Conservation (phyloP, 1,140 invertebrate species). For the Carposina sasakii region DNA sequence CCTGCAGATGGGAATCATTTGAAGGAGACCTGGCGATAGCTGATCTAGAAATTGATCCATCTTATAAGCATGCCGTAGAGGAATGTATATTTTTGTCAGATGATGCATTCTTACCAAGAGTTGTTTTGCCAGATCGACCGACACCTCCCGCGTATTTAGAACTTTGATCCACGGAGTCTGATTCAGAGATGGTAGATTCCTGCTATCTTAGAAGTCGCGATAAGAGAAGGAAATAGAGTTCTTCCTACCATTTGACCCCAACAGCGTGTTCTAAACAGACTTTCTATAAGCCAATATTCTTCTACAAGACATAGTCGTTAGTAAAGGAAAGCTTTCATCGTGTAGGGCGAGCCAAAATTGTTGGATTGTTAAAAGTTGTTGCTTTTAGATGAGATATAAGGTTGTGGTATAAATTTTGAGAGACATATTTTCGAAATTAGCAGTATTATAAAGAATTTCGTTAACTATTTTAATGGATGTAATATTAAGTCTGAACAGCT, state of each 20-base stretch:
- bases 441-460: slow-evolving; percentile 50
- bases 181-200: slow-evolving; percentile 56
- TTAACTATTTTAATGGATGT: slow-evolving; percentile 59
- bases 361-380: slow-evolving; percentile 54
- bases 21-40: slow-evolving; percentile 68
- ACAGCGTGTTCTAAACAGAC: slow-evolving; percentile 28
- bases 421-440: slow-evolving; percentile 65
- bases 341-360: slow-evolving; percentile 36
- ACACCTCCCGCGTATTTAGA: slow-evolving; percentile 61
- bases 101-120: slow-evolving; percentile 45
- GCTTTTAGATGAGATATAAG: slow-evolving; percentile 60
- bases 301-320: no score
- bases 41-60: slow-evolving; percentile 67
- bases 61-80: slow-evolving; percentile 73
- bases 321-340: slow-evolving; percentile 39
- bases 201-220: slow-evolving; percentile 40
- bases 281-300: no score
- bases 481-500: slow-evolving; percentile 44
- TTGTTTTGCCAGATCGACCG: slow-evolving; percentile 50
- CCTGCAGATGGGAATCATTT: slow-evolving; percentile 71
- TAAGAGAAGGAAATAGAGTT: slow-evolving; percentile 32
- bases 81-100: slow-evolving; percentile 74
- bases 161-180: slow-evolving; percentile 67
- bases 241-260: slow-evolving; percentile 9
- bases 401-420: slow-evolving; percentile 68